A percentile compares a stretch with the other conserved stretches of the same genome.
phyloP scores from a whole-genome alignment of 2,888 invertebrate species.

The Unio pictorum region DNA sequence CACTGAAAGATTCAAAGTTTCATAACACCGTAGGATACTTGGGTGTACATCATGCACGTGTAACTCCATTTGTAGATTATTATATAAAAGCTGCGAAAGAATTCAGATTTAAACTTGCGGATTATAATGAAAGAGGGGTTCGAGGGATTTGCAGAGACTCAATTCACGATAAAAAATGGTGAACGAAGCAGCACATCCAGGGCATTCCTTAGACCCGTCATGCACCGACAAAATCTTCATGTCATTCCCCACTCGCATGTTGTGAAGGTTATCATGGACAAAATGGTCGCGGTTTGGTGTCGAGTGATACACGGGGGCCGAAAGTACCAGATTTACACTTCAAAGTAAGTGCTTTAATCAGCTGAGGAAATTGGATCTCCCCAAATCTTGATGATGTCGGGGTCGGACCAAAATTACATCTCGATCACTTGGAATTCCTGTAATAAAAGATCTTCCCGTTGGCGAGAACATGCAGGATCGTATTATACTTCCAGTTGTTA shows the following conservation, averaged over 20 bases:
- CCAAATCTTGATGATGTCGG: constrained; percentile 65
- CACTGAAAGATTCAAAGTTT: constrained; percentile 45
- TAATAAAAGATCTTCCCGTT: constrained; percentile 60
- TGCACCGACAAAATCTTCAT: constrained; percentile 49
- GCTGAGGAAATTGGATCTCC: constrained; percentile 69
- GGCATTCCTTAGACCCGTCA: constrained; percentile 56
- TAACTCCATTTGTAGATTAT: constrained; percentile 47
- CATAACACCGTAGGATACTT: constrained; percentile 61
- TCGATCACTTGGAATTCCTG: constrained; percentile 59
- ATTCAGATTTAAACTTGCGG: constrained; percentile 75
- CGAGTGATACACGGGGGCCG: constrained; percentile 39
- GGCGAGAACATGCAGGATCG: constrained; percentile 64
- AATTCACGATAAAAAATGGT: constrained; percentile 37
- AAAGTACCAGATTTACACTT: constrained; percentile 14
- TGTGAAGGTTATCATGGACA: constrained; percentile 42
- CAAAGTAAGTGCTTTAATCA: constrained; percentile 58
- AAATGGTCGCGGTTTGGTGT: constrained; percentile 47
- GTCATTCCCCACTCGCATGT: constrained; percentile 38
- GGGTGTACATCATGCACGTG: constrained; percentile 45
- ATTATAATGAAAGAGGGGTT: constrained; percentile 58
- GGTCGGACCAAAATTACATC: constrained; percentile 67
- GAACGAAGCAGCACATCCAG: constrained; percentile 59
- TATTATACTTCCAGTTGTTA: constrained; percentile 10
- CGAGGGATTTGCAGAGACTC: constrained; percentile 19
- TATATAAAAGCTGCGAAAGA: constrained; percentile 75